These are phyloP conservation scores for Pavo muticus DNA, from an alignment of 2,113 vertebrate species.

Conservation along the genomic window DNA sequence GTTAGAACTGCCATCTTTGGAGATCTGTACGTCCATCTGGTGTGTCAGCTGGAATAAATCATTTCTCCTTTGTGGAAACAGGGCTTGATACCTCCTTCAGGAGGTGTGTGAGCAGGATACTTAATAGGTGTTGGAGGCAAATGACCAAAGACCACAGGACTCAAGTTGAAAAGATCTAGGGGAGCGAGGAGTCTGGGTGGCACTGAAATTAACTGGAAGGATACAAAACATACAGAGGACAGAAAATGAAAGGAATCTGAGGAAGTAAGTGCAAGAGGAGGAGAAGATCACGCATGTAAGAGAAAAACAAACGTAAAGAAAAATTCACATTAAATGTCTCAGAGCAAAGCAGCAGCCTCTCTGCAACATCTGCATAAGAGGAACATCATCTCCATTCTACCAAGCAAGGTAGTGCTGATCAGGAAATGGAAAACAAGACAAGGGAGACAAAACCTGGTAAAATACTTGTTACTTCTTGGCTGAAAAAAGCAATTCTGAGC, in stretches of 20 bases:
- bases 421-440: background rate
- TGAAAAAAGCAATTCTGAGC: background rate
- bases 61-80: background rate
- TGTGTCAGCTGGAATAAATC: background rate
- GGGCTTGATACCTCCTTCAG: background rate
- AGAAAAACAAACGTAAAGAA: background rate
- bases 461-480: background rate
- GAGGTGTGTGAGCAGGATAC: background rate
- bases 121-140: rapidly evolving
- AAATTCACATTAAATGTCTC: background rate
- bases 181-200: background rate
- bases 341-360: background rate
- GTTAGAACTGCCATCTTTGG: background rate
- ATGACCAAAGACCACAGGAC: background rate
- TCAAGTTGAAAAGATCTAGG: background rate
- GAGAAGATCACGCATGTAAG: background rate
- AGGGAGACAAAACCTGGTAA: background rate
- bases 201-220: background rate
- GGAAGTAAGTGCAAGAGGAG: background rate
- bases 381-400: background rate
- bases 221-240: background rate
- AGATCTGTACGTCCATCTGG: background rate
- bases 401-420: background rate
- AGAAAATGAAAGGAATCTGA: background rate
- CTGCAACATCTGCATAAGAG: background rate